These are phyloP conservation scores for Tetramorium alpestre DNA, from an alignment of 1,140 invertebrate genomes.

Conservation along the genomic window DNA sequence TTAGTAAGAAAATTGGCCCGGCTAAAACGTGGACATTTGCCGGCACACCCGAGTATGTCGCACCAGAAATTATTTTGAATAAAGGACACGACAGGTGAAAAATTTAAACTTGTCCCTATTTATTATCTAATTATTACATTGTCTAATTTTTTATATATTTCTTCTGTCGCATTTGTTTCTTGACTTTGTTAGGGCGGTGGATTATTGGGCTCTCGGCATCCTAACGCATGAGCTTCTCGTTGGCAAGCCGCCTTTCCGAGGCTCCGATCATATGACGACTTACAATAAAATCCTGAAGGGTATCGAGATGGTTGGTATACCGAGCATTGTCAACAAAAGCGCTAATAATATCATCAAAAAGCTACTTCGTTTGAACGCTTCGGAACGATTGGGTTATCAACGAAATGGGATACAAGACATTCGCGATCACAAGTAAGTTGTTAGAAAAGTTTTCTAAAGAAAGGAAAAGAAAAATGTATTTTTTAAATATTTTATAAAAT, in stretches of 20 bases:
- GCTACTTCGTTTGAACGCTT: constrained; percentile 94
- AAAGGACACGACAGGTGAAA: constrained; percentile 92
- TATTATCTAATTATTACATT: neutral
- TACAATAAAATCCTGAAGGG: constrained; percentile 98
- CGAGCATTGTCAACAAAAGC: constrained; percentile 91
- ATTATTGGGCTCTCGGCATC: constrained; percentile 98
- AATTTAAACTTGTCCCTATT: constrained; percentile 6
- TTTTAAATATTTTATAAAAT: constrained; percentile 26
- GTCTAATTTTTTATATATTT: neutral
- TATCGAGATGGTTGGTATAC: constrained; percentile 95
- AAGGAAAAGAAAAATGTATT: constrained; percentile 19
- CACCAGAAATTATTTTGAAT: constrained; percentile 98
- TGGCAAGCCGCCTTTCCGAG: constrained; percentile 97
- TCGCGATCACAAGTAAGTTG: constrained; percentile 93
- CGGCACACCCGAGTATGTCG: constrained; percentile 96
- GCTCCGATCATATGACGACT: constrained; percentile 96
- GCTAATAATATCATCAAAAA: constrained; percentile 95
- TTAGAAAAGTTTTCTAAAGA: constrained; percentile 58
- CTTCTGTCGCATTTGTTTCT: neutral
- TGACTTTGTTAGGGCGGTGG: constrained; percentile 89
- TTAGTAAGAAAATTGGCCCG: constrained; percentile 94
- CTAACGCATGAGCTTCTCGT: constrained; percentile 96
- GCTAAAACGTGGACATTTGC: constrained; percentile 99
- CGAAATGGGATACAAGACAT: constrained; percentile 96
- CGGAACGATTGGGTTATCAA: constrained; percentile 97